Base-by-base conservation (phyloP, 2,888 invertebrate genomes). In the Drepanosiphum platanoidis region DNA sequence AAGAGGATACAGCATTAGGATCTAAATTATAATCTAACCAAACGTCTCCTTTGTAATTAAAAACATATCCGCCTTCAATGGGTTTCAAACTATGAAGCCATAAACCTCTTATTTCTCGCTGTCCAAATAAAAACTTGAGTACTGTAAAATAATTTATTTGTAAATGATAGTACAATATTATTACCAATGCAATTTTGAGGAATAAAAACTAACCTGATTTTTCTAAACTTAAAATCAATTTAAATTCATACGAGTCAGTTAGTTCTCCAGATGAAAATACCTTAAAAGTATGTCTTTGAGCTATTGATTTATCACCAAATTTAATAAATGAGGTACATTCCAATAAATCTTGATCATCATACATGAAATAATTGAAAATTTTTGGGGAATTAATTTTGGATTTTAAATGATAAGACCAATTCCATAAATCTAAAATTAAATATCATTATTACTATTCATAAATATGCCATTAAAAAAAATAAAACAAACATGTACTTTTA, bases 381-480 rank as follows among this genome's bases (percentile, higher is more conserved):
- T 8, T 30, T n/a, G 75, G 39, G 22, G 84, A 66, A 39, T 22
- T 30, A 0, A 84, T 22, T 58, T 58, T 68, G 1, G 39, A 52
- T 39, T 46, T 70, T 22, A 84, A 77, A 36, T 22, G 27, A 84
- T 84, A 84, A 52, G 46, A 84, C 74, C 74, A 75, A 68, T 84
- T 15, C 36, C 8, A 27, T 4, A 13, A 1, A 58, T n/a, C 84
- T 84, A 30, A 34, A 83, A 83, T 68, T 15, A 18, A 46, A 36
- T 34, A 7, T 34, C 34, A 13, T 46, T 42, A 39, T 22, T 61
- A 61, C 1, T 30, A 58, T 52, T 71, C 9, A 72, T 30, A 42
- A 64, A 64, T 2, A 30, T 61, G 11, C 27, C n/a, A 61, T 11
- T n/a, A 42, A 34, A n/a, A n/a, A n/a, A n/a, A n/a, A n/a, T n/a